Evolutionary conservation across 2,113 vertebrate genomes (phyloP).

Genomic region (Chamaetylas fuelleborni): DNA sequence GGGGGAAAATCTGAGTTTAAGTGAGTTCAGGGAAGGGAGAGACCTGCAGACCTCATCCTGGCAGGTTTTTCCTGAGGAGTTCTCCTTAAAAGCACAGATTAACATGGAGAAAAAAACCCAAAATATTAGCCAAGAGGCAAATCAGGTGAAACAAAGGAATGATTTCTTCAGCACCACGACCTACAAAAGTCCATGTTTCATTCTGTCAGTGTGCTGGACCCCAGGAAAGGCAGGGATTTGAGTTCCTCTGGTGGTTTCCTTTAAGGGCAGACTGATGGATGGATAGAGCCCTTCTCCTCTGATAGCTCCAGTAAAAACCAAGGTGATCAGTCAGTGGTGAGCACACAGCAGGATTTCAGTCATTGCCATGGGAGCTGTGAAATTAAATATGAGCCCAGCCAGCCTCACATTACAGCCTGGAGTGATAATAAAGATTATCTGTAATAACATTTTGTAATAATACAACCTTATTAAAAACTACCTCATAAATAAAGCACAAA

Average conservation of each 20-base stretch:
- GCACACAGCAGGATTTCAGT: not conserved
- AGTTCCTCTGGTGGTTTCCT: not conserved
- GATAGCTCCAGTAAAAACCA: not conserved
- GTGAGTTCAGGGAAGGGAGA: not conserved
- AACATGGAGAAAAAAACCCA: fast-evolving
- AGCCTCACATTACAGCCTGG: not conserved
- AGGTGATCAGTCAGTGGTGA: not conserved
- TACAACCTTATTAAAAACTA: not conserved
- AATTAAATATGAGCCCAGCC: not conserved
- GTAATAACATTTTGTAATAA: not conserved
- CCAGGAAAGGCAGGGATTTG: not conserved
- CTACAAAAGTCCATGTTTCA: fast-evolving
- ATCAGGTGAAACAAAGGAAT: not conserved
- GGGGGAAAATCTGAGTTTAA: not conserved
- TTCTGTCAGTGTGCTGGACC: not conserved
- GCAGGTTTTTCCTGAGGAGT: not conserved
- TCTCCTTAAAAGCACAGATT: not conserved
- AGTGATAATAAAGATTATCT: slow-evolving; percentile 1
- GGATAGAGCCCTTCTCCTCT: not conserved
- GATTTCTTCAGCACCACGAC: not conserved
- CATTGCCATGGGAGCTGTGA: not conserved
- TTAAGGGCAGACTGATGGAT: not conserved
- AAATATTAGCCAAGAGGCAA: not conserved
- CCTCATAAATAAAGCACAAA: slow-evolving; percentile 24
- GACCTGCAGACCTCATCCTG: not conserved